A percentile compares a stretch with the other conserved stretches of the same genome.
Conservation (phyloP, 1,140 invertebrate species). For the Pseudomyrmex pallidus region DNA sequence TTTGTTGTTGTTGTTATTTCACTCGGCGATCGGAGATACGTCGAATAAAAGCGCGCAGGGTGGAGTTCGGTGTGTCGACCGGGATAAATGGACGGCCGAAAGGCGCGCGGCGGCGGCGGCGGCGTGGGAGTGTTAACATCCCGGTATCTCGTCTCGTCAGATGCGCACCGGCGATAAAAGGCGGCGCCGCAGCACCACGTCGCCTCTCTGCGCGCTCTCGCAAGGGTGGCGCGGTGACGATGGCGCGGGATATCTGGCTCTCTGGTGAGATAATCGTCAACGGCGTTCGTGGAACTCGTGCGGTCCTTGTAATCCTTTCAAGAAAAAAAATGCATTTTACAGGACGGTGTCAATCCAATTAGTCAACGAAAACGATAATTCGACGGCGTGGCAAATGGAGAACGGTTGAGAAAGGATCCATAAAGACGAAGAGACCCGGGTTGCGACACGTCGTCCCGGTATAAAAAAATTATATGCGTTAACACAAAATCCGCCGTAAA, state of each 20-base stretch:
- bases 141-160: constrained; percentile 43
- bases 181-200: constrained; percentile 46
- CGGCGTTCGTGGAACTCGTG: not conserved
- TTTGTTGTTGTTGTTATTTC: constrained; percentile 22
- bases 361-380: constrained; percentile 35
- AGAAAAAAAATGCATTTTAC: constrained; percentile 11
- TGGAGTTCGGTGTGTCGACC: constrained; percentile 39
- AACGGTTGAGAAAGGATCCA: constrained; percentile 8
- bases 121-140: constrained; percentile 51
- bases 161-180: constrained; percentile 55
- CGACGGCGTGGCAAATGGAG: constrained; percentile 30
- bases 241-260: constrained; percentile 26
- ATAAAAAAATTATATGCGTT: constrained; percentile 7
- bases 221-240: constrained; percentile 9
- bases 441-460: not conserved
- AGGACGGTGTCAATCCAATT: constrained; percentile 16
- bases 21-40: constrained; percentile 51
- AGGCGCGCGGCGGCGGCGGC: not conserved
- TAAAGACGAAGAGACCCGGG: not conserved
- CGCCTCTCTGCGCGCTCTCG: not conserved
- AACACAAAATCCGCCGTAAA: constrained; percentile 72
- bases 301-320: not conserved
- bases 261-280: not conserved
- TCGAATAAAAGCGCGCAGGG: constrained; percentile 41
- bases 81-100: constrained; percentile 53